Base-by-base conservation (phyloP, 2,888 invertebrate species). In the Diloba caeruleocephala region DNA sequence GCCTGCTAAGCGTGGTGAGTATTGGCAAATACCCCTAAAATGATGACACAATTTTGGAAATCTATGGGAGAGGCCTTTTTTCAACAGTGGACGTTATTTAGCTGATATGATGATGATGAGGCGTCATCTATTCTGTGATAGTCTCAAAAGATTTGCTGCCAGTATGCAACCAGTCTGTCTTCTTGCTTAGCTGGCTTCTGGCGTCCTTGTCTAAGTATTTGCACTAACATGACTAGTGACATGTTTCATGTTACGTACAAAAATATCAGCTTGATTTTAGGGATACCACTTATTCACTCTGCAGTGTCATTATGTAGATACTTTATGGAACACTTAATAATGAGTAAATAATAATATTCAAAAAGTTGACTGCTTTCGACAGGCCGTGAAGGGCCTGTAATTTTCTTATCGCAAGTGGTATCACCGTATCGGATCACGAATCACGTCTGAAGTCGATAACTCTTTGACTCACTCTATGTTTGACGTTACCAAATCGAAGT, bases 391-490 rank as follows among this genome's bases (percentile, higher is more conserved):
- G 6, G 2, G 3, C 21, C 21, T 21, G 2, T 21, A 52, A 64
- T 33, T 62, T 56, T 38, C 63, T 77, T 84, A 81, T 80, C 82
- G 76, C 51, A 45, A 53, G 15, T 64, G 60, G 57, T 84, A 87
- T 85, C 84, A 82, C 79, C 82, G 83, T 85, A 74, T 80, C 89
- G 78, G 79, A 89, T 88, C 86, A 85, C 89, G 78, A 78, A 89
- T 88, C 86, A 85, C 85, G 83, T 87, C 70, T 74, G 51, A 61
- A 74, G 76, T 76, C 77, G 84, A 85, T 88, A 88, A 75, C 71
- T 53, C 49, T 51, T 63, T 84, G 84, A 87, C 67, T 89, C 86
- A 89, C 78, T 75, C 60, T 63, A 66, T 73, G 68, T 73, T 74
- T 63, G 42, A 60, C 52, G 33, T 54, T 63, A 39, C 39, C 45